A percentile compares a stretch with the other conserved stretches of the same genome.
phyloP scores from a whole-genome alignment of 2,797 vertebrate genomes.

The Bradypodion ventrale region DNA sequence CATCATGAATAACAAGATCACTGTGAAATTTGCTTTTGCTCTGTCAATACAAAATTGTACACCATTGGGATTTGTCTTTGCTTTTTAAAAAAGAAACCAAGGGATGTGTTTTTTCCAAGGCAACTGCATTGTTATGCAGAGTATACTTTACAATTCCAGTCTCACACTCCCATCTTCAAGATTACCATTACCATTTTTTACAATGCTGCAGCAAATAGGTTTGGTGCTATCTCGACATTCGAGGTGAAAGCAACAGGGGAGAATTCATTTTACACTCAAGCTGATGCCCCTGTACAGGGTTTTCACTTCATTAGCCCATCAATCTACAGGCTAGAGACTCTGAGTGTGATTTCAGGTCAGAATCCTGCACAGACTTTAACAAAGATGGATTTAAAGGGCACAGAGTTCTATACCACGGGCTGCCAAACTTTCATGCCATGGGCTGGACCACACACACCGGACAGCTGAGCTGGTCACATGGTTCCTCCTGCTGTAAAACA shows the following conservation, averaged over 20 bases:
- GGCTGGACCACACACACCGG: no score
- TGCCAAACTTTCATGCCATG: no score
- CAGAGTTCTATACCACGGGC: no score
- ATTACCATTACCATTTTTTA: conserved; percentile 28
- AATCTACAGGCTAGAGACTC: conserved; percentile 25
- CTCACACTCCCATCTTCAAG: neutral
- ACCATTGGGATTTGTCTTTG: neutral
- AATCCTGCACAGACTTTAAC: conserved; percentile 29
- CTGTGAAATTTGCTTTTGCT: conserved; percentile 5
- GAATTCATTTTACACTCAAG: conserved; percentile 36
- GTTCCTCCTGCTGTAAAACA: no score
- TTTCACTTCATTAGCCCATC: conserved; percentile 38
- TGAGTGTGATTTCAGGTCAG: conserved; percentile 31
- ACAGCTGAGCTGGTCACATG: no score
- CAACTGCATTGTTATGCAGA: conserved; percentile 29
- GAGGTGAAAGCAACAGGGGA: conserved; percentile 27
- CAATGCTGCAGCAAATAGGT: conserved; percentile 29
- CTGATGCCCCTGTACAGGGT: conserved; percentile 19
- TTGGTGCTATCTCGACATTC: conserved; percentile 34
- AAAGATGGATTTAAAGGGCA: conserved; percentile 29
- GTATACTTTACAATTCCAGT: conserved; percentile 11
- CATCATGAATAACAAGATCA: conserved; percentile 3
- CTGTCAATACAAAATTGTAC: conserved; percentile 3
- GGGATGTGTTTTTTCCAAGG: neutral
- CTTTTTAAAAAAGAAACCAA: neutral